Conservation (phyloP, 2,113 vertebrate species). For the Eulemur rufifrons region DNA sequence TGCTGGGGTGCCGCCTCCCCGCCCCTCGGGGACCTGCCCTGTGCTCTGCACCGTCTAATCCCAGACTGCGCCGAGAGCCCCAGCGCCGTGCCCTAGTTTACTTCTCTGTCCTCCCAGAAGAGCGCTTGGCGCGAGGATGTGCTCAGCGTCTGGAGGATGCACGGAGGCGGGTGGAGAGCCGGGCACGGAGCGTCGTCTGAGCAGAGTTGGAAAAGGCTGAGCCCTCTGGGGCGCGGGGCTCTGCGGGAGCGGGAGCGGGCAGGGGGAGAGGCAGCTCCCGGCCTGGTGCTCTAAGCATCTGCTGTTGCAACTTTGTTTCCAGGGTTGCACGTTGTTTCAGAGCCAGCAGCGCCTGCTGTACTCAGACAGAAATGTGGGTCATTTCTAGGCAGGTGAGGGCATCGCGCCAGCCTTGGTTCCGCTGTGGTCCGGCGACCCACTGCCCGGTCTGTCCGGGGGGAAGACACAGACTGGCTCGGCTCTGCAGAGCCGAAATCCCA, state of each 20-base stretch:
- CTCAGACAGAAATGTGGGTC: too few species aligned
- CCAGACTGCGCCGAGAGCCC: not conserved
- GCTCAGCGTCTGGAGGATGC: not conserved
- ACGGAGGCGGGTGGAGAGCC: not conserved
- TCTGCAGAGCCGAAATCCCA: not conserved
- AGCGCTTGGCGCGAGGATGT: not conserved
- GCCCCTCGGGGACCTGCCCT: not conserved
- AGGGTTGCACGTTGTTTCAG: too few species aligned
- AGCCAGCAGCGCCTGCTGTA: not conserved
- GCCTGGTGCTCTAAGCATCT: too few species aligned
- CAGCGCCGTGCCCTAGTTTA: not conserved
- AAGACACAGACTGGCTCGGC: not conserved
- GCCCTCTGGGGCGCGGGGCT: too few species aligned
- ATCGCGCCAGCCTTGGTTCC: not conserved
- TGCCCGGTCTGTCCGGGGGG: not conserved
- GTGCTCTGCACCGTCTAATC: not conserved
- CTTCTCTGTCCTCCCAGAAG: not conserved
- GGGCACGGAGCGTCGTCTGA: not conserved
- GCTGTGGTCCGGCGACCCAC: accelerated
- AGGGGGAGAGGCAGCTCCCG: too few species aligned
- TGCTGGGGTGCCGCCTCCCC: not conserved
- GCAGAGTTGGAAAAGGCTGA: too few species aligned
- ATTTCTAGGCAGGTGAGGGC: not conserved
- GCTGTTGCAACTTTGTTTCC: not conserved
- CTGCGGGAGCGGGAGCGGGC: too few species aligned